Evolutionary conservation across 2,113 vertebrate species (phyloP), one percentile per base, ranked within the genome.

Genomic region (Morone saxatilis): DNA sequence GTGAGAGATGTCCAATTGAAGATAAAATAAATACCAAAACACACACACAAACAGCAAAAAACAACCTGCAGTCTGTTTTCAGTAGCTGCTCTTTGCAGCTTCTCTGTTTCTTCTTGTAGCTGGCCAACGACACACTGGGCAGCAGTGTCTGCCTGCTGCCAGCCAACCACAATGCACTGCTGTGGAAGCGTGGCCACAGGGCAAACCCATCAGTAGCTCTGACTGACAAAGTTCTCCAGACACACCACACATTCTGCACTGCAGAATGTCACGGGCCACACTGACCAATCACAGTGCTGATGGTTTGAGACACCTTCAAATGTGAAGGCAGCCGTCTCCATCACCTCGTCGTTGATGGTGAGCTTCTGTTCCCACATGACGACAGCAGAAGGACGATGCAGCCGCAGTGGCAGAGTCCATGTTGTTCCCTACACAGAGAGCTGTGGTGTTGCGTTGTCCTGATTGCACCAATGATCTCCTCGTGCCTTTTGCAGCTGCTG

Each of bases 161-260:
- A 99, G 87, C 98, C 98, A 99, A 98, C 96, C 80, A 96, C 95
- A 59, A 99, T 98, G 94, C 98, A 99, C 89, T 96, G 97, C 94
- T 99, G 97, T 91, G 99, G 98, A 93, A 99, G 97, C 97, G 7
- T 99, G 98, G 88, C 97, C 97, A 38, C 98, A 99, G 0, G 98
- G 98, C 86, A 99, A 91, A 10, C 96, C 97, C 97, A 97, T 98
- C 4, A 99, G 94, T 68, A 98, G 91, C 83, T 97, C 38, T 95
- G 95, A 0, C 87, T 84, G 25, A 93, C 91, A 88, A 99, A 99
- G 96, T 96, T 98, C 78, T 99, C 98, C 76, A 99, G 94, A 92
- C 98, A 99, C 71, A 99, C 97, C n/a, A 99, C 98, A 0, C 98
- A 99, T 80, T 99, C 98, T 0, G 97, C 97, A 98, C 81, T 90